Conservation (phyloP, 2,113 vertebrate species). For the Fregata magnificens region DNA sequence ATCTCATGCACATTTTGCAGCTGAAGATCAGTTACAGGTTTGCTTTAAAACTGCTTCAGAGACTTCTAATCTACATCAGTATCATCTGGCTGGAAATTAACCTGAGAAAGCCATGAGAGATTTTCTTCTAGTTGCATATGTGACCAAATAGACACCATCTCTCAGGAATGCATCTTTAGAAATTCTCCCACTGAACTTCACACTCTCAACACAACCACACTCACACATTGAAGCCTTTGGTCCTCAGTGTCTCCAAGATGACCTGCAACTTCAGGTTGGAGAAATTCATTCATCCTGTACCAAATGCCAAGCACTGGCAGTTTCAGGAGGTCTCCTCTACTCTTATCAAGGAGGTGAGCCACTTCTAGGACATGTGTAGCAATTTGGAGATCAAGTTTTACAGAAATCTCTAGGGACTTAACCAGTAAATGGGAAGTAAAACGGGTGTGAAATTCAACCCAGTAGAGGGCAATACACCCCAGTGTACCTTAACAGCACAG, state of each 20-base stretch:
- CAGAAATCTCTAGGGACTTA: not conserved
- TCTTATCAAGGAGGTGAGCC: not conserved
- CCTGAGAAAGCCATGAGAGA: not conserved
- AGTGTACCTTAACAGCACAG: not conserved
- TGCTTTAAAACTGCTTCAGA: not conserved
- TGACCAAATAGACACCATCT: not conserved
- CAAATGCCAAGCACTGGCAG: not conserved
- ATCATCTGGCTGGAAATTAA: not conserved
- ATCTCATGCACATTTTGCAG: not conserved
- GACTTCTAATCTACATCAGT: not conserved
- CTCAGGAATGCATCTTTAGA: not conserved
- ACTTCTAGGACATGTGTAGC: not conserved
- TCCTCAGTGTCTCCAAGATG: accelerated
- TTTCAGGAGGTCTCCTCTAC: not conserved
- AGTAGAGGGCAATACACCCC: slow-evolving; percentile 44
- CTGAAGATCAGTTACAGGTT: not conserved
- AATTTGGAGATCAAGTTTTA: not conserved
- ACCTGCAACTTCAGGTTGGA: not conserved
- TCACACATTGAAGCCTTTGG: not conserved
- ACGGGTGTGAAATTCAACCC: not conserved
- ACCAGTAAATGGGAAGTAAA: not conserved
- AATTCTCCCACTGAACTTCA: not conserved
- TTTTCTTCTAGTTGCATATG: not conserved
- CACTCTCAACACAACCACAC: not conserved
- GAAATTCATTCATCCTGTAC: not conserved